Evolutionary conservation across 2,888 invertebrate species (phyloP).

Genomic region (Cephus nigrinus): DNA sequence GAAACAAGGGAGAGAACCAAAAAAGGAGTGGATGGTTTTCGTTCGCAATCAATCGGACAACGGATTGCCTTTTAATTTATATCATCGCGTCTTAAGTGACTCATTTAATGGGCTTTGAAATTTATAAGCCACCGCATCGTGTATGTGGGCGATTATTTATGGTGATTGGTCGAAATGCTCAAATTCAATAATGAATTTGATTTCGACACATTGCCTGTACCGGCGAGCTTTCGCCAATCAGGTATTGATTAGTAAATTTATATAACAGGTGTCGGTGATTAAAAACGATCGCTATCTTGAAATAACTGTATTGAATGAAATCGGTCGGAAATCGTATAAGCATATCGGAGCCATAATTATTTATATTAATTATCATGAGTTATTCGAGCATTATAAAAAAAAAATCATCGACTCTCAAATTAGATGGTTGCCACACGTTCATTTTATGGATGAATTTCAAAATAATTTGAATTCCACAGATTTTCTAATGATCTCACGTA

Average conservation of each 20-base stretch:
- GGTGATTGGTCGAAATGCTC: constrained; percentile 31
- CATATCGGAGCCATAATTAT: neutral
- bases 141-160: constrained; percentile 50
- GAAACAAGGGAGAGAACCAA: constrained; percentile 8
- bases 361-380: neutral
- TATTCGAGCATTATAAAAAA: neutral
- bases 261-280: neutral
- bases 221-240: neutral
- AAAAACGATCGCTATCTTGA: neutral
- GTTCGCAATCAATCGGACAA: constrained; percentile 33
- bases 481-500: too few relatives aligned
- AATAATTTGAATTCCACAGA: neutral
- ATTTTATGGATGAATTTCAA: neutral
- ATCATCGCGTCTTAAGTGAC: constrained; percentile 46
- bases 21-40: constrained; percentile 14
- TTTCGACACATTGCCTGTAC: constrained; percentile 27
- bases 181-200: constrained; percentile 38
- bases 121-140: constrained; percentile 25
- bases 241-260: neutral
- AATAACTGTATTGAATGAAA: neutral
- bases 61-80: constrained; percentile 41
- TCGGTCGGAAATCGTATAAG: neutral
- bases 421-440: neutral
- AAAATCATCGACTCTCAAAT: neutral
- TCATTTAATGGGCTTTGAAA: constrained; percentile 38